Evolutionary conservation across 2,888 invertebrate genomes (phyloP), one percentile per base, ranked within the genome.

Genomic region (Drosophila percnosoma): DNA sequence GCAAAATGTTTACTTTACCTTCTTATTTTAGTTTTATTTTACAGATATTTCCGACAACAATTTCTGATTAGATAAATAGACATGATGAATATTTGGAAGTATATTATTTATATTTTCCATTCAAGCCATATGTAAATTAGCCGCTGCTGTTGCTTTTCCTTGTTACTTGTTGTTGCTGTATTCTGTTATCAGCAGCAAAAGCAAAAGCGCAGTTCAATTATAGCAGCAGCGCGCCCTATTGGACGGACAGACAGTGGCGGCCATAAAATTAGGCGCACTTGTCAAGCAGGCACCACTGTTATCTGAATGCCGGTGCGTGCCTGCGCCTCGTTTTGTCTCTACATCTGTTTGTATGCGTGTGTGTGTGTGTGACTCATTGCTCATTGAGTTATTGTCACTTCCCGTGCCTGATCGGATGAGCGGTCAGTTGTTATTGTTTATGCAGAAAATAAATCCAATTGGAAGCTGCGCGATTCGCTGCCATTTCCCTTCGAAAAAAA

Each of bases 51-150:
- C 75, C 63, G 76, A 73, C 81, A 81, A 55, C 66, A 63, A 58
- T 67, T 66, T 51, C 65, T 63, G 82, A 82, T 79, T 79, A 82
- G 82, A 79, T 81, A 80, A 79, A 65, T 65, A 34, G 52, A 38
- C 76, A 80, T 87, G 82, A 87, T 82, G 73, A 74, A 69, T 71
- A 79, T 57, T 40, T 45, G 53, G 18, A n/a, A 13, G n/a, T 38
- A 27, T 54, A 27, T 54, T 67, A 49, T 57, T 67, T 42, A 55
- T 61, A 62, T 67, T 68, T 69, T 68, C 55, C 42, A 77, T 81
- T 66, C 71, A 59, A 83, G 79, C 87, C 87, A 87, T 87, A 87
- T 89, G 87, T 80, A 89, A 87, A 89, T 89, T 89, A 76, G 70
- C 68, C 68, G 55, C 57, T 60, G 62, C 70, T 66, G 55, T 29